These are phyloP conservation scores for Morus bassanus DNA, from an alignment of 2,797 vertebrate species.

Conservation along the genomic window DNA sequence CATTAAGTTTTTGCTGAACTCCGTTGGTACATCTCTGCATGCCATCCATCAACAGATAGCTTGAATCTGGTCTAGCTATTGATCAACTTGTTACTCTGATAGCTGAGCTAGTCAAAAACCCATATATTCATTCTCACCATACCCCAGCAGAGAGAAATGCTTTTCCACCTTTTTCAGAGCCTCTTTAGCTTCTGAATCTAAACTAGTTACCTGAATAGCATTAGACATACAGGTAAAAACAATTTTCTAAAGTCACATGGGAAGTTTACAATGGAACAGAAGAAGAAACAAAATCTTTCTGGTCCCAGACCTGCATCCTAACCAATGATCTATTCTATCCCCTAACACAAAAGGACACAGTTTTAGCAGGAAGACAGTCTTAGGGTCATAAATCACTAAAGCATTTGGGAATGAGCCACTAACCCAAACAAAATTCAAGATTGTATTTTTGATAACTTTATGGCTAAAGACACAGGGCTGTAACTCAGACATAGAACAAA, in stretches of 20 bases:
- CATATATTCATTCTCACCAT: not conserved
- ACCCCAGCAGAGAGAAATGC: not conserved
- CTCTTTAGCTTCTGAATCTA: not conserved
- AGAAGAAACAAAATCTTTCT: not conserved
- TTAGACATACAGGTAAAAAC: not conserved
- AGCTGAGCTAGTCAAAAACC: conserved; percentile 7
- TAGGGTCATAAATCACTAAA: conserved; percentile 23
- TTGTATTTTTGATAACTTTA: not conserved
- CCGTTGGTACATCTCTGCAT: not conserved
- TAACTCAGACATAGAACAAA: not conserved
- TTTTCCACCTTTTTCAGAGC: not conserved
- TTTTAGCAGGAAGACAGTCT: not conserved
- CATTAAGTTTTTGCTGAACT: conserved; percentile 30
- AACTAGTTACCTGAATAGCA: not conserved
- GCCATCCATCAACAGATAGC: conserved; percentile 3
- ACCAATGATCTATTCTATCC: not conserved
- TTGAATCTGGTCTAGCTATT: not conserved
- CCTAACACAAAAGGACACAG: not conserved
- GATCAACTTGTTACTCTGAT: not conserved
- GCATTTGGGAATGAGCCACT: not conserved
- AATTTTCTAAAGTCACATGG: not conserved
- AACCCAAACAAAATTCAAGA: not conserved
- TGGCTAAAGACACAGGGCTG: not conserved
- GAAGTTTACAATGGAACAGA: not conserved
- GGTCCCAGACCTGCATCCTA: not conserved